Conservation (phyloP, 2,888 invertebrate genomes). For the Parthenolecanium corni region DNA sequence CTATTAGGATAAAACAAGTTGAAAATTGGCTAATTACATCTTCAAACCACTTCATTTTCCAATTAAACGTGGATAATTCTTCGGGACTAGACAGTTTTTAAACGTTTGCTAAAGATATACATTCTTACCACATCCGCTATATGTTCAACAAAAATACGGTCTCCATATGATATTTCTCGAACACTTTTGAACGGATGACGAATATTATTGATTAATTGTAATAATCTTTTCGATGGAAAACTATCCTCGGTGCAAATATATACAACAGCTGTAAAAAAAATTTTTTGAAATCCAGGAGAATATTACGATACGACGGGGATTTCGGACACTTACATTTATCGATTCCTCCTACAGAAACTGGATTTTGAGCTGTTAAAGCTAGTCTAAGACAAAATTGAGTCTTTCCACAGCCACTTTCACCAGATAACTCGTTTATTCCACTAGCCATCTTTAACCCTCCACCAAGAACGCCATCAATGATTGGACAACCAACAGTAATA, state of each 20-base stretch:
- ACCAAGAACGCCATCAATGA: slow-evolving; percentile 48
- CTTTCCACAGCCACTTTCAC: slow-evolving; percentile 71
- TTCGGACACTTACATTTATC: slow-evolving; percentile 39
- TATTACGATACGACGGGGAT: too few species aligned
- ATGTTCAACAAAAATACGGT: slow-evolving; percentile 56
- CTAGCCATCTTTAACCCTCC: slow-evolving; percentile 54
- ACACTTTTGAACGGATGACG: slow-evolving; percentile 28
- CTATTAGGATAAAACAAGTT: not conserved
- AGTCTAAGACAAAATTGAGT: slow-evolving; percentile 67
- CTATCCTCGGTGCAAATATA: slow-evolving; percentile 68
- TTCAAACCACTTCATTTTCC: too few species aligned
- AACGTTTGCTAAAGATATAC: too few species aligned
- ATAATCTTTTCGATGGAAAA: slow-evolving; percentile 58
- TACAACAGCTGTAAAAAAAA: slow-evolving; percentile 43
- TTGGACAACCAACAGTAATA: slow-evolving; percentile 45
- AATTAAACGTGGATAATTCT: too few species aligned
- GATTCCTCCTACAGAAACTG: slow-evolving; percentile 44
- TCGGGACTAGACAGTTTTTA: too few species aligned
- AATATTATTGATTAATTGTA: slow-evolving; percentile 41
- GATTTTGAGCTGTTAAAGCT: slow-evolving; percentile 52
- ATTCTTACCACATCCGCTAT: slow-evolving; percentile 47
- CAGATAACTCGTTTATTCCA: slow-evolving; percentile 65
- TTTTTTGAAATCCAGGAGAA: not conserved
- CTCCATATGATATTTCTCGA: slow-evolving; percentile 40
- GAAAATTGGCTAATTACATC: not conserved